Evolutionary conservation across 2,797 vertebrate species (phyloP), one percentile per base, ranked within the genome.

Genomic region (Pangasius krempfi): DNA sequence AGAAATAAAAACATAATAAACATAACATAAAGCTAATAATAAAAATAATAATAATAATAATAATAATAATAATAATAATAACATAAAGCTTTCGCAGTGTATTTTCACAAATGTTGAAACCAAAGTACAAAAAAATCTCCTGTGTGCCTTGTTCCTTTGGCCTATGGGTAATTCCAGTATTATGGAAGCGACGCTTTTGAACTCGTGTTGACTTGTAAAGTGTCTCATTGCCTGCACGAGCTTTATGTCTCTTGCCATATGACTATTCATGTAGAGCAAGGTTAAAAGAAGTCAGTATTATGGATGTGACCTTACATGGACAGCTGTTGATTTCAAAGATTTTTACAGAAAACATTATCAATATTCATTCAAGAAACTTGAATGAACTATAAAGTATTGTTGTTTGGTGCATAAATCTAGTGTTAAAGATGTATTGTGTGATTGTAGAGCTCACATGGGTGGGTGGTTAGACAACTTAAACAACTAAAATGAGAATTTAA

Each of bases 141-240:
- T 62, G 9, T 27, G 47, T n/a, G 7, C 14, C 25, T 64, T 7
- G 54, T n/a, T 82, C 13, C 80, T 82, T 83, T 83, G 37, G 56
- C 80, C 80, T 64, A 2, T 83, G 40, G 25, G 80, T 12, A 83
- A 83, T 83, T 83, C 58, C 80, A n/a, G 56, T 47, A 25, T 83
- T 44, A 47, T 64, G 12, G 37, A 9, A 64, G 40, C 9, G 8
- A 83, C 6, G 37, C 60, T 64, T 64, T 47, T 83, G 58, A 62
- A 83, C 58, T 82, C 6, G 58, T 47, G 22, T 82, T 64, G 37
- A 64, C 58, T 44, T 82, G 80, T 44, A 62, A 64, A 47, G 58
- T 60, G 22, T 44, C 33, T 81, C 54, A 1, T 37, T 81, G 9
- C 54, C 33, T 62, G 54, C 12, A 60, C 56, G 27, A 40, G 56